phyloP scores from a whole-genome alignment of 2,888 invertebrate species.

The Eupithecia abbreviata region DNA sequence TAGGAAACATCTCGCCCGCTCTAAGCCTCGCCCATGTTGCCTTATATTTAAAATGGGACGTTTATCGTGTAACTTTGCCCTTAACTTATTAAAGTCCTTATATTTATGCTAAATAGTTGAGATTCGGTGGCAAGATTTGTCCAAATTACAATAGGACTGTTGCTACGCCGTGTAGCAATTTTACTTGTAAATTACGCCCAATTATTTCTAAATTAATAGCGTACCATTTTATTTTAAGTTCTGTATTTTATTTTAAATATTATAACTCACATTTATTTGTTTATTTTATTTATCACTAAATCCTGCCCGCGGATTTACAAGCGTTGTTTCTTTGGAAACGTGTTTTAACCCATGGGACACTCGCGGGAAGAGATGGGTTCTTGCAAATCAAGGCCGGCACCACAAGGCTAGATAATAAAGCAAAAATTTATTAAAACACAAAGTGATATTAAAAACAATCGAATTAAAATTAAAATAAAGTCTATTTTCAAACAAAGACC shows the following conservation, averaged over 20 bases:
- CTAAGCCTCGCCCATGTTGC: no score
- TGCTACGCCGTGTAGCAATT: background rate
- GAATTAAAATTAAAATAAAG: background rate
- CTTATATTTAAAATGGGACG: no score
- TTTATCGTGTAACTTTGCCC: background rate
- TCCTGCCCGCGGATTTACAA: no score
- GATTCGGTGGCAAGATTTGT: constrained; percentile 1
- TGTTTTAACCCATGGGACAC: no score
- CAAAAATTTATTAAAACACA: no score
- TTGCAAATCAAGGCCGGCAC: no score
- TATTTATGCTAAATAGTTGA: constrained; percentile 1
- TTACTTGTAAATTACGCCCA: background rate
- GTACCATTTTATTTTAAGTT: background rate
- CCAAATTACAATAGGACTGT: background rate
- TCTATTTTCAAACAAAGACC: background rate
- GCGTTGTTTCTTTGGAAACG: no score
- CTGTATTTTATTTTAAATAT: background rate
- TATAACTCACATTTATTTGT: no score
- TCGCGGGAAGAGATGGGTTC: no score
- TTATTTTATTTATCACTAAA: no score
- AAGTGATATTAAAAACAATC: background rate
- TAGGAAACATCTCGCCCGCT: background rate
- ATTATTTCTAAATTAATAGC: background rate
- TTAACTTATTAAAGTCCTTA: background rate
- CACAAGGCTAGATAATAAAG: no score